Base-by-base conservation (phyloP, 2,888 invertebrate species). In the Erannis defoliaria region DNA sequence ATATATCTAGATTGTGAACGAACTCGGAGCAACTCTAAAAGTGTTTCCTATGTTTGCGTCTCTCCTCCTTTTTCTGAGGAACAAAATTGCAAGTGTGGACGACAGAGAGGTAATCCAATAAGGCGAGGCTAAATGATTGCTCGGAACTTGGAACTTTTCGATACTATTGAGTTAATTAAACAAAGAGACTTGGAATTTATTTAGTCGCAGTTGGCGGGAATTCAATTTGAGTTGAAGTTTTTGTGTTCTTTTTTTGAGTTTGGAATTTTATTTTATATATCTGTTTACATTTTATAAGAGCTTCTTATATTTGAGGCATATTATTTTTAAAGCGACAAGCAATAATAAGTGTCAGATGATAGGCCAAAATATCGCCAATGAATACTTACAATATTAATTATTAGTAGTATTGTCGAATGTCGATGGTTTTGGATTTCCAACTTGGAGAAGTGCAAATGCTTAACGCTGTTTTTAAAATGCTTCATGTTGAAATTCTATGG, bases 1-100 rank as follows among this genome's bases (percentile, higher is more conserved):
- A 89, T 93, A 91, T 90, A 92, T 92, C 92, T 92, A 89, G 90
- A 91, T 92, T 91, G 90, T 85, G 83, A 73, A 86, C 51, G 38
- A 53, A 50, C 75, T 46, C 63, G 76, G 72, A 74, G 75, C 74
- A 74, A 71, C 80, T 82, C 77, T 68, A 76, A 77, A 81, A 84
- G 80, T 83, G 84, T 86, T 86, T 81, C 75, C 75, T 72, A 64
- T 56, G 31, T 61, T 59, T 54, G 46, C 53, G 45, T 55, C 50
- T 50, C 49, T 61, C 50, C 33, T 64, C 60, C 68, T 70, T 75
- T 78, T 80, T 73, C 70, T 59, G 58, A 55, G 68, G 71, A 51
- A 50, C 33, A 55, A 58, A 43, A 60, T 55, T 50, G 60, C 80
- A 75, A 80, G 82, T 78, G 83, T 77, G 80, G 77, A 84, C 76